Percentiles rank a stretch among this genome's conserved stretches.
Conservation (phyloP, 2,888 invertebrate species). For the Drosophila niveifrons region DNA sequence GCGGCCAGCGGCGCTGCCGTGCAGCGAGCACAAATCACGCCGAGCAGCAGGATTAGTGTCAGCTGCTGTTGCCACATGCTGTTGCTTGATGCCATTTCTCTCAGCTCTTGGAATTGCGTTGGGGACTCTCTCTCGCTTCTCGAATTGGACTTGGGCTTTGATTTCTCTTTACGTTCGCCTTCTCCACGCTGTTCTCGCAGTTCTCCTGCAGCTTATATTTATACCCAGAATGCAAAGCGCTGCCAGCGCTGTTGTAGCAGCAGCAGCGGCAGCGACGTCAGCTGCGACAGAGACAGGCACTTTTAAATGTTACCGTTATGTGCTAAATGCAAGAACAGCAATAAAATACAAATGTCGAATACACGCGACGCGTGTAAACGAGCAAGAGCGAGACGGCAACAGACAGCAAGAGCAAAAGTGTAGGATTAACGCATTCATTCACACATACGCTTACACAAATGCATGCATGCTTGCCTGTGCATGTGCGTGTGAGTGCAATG, state of each 20-base stretch:
- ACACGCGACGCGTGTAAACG: neutral
- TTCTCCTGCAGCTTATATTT: conserved; percentile 62
- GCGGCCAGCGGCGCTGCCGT: conserved; percentile 4
- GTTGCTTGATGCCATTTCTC: conserved; percentile 62
- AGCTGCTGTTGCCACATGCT: conserved; percentile 50
- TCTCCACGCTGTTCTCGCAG: conserved; percentile 24
- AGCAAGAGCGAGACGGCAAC: conserved; percentile 5
- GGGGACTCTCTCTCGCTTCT: conserved; percentile 26
- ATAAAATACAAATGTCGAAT: conserved; percentile 4
- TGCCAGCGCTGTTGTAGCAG: neutral
- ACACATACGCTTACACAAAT: neutral
- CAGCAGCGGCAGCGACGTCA: conserved; percentile 1
- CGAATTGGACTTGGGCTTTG: conserved; percentile 25
- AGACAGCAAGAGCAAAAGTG: neutral
- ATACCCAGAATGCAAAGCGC: conserved; percentile 42
- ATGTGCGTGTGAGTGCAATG: neutral
- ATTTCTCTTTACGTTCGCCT: conserved; percentile 1
- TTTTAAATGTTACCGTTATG: conserved; percentile 59
- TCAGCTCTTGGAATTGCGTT: conserved; percentile 46
- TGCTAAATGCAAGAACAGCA: conserved; percentile 30
- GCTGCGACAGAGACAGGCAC: conserved; percentile 23
- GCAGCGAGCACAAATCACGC: conserved; percentile 48
- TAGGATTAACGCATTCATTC: conserved; percentile 1
- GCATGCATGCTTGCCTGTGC: neutral
- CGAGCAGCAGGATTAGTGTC: conserved; percentile 63